Evolutionary conservation across 2,113 vertebrate species (phyloP), one percentile per base, ranked within the genome.

Genomic region (Monopterus albus): DNA sequence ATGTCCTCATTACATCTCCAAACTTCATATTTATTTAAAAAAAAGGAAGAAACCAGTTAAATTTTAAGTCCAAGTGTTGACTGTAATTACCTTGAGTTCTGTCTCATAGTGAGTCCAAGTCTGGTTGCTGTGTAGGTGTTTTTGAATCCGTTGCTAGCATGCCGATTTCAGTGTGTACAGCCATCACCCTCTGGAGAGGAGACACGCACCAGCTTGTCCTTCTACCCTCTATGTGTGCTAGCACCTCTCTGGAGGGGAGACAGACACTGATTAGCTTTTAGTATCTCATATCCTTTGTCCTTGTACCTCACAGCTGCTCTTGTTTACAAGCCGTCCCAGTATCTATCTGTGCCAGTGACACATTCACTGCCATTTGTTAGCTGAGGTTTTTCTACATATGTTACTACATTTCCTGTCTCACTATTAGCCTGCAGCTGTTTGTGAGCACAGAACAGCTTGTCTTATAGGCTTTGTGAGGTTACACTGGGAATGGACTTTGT

Each of bases 131-230:
- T 29, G 64, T 62, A 13, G 29, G 43, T 57, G 51, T 69, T 78
- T 71, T 59, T 53, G 29, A 21, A 0, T 28, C n/a, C 26, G 59
- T 59, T 64, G 51, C 39, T 45, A 15, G 17, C 36, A 2, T 58
- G 40, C 55, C 26, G 31, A n/a, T 33, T 50, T 74, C 5, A 3
- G 12, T 69, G 39, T 49, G 45, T 6, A 13, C 39, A 36, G 20
- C 39, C 28, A 49, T 1, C 43, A 13, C 12, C 56, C 36, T 76
- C 49, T 21, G 46, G 21, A 21, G 68, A 71, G 36, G 33, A 25
- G 58, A 43, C 81, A 25, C 13, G 84, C 72, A 46, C 1, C 0
- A n/a, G 70, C 86, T 84, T 81, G 88, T 72, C 68, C 68, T 15
- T 65, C 36, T 56, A 7, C n/a, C 28, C 14, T 75, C 72, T 47